These are phyloP conservation scores for Strigamia crassipes DNA, from an alignment of 2,888 invertebrate species.

Conservation along the genomic window DNA sequence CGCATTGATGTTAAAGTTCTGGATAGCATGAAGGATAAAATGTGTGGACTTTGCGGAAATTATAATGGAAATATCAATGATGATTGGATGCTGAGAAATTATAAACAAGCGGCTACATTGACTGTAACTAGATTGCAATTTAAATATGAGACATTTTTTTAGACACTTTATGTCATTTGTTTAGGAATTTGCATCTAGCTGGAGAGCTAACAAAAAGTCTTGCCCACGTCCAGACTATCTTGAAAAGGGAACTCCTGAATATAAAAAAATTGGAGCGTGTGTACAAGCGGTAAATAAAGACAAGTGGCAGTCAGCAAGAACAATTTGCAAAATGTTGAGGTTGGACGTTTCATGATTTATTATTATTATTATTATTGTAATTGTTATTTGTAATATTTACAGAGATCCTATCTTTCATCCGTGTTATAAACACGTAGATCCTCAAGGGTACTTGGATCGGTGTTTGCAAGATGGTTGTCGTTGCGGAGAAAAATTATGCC, in stretches of 20 bases:
- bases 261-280: not conserved
- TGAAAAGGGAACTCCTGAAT: not conserved
- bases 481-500: not conserved
- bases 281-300: not conserved
- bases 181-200: not conserved
- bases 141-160: not conserved
- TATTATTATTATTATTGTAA: no score
- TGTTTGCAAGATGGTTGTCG: conserved; percentile 27
- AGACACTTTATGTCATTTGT: no score
- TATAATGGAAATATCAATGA: conserved; percentile 4
- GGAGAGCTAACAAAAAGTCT: not conserved
- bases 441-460: not conserved
- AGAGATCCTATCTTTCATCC: not conserved
- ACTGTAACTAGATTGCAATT: not conserved
- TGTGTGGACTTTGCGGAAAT: conserved; percentile 36
- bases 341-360: not conserved
- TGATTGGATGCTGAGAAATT: not conserved
- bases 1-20: not conserved
- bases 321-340: not conserved
- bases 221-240: not conserved
- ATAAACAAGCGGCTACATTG: not conserved
- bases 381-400: not conserved
- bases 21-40: not conserved
- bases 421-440: conserved; percentile 7
- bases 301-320: not conserved